These are phyloP conservation scores for Chloroceryle aenea DNA, from an alignment of 2,113 vertebrate genomes.

Conservation along the genomic window DNA sequence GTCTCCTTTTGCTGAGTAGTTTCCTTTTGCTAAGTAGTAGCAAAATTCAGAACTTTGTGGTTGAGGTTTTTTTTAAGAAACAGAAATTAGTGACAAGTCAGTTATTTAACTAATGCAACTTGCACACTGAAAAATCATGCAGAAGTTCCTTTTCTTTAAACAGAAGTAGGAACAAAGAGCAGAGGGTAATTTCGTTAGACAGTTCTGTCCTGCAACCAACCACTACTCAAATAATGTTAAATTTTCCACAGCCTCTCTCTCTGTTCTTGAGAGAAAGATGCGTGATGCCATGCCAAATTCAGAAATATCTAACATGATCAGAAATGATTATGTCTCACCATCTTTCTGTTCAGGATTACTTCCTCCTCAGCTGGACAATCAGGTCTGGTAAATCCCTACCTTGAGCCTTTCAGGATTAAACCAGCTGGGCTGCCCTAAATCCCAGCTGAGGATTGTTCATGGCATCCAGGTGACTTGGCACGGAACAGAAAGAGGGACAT, in stretches of 20 bases:
- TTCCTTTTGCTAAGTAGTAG: neutral
- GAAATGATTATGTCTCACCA: neutral
- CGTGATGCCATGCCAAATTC: neutral
- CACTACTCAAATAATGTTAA: neutral
- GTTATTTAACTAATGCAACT: neutral
- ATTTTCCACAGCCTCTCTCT: neutral
- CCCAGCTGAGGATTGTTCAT: neutral
- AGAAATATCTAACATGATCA: neutral
- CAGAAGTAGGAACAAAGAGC: neutral
- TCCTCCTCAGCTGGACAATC: neutral
- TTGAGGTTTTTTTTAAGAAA: neutral
- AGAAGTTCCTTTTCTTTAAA: conserved; percentile 3
- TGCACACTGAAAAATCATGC: neutral
- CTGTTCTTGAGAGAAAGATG: neutral
- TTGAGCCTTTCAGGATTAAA: neutral
- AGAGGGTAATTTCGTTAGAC: neutral
- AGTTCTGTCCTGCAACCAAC: neutral
- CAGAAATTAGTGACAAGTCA: neutral
- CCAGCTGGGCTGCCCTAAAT: neutral
- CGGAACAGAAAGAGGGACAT: neutral
- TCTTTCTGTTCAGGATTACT: neutral
- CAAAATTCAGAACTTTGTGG: neutral
- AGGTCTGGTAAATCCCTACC: neutral
- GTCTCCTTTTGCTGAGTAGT: neutral
- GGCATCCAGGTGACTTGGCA: neutral